phyloP scores from a whole-genome alignment of 2,113 vertebrate genomes.

The Notiomystis cincta region DNA sequence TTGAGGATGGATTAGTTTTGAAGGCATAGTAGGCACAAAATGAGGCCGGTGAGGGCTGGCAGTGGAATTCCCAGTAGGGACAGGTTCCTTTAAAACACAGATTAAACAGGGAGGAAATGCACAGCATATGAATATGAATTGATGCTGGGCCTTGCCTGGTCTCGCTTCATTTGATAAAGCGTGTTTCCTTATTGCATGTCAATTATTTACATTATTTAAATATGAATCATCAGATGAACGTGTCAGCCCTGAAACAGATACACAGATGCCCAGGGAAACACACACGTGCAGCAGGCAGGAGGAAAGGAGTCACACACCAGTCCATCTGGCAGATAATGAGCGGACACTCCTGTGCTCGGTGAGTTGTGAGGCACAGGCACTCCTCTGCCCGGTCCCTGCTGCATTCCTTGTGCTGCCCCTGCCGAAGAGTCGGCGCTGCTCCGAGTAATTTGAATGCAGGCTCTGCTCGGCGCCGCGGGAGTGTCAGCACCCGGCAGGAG shows the following conservation, averaged over 20 bases:
- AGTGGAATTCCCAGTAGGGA: slow-evolving; percentile 43
- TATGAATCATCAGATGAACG: slow-evolving; percentile 18
- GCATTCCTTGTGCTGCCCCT: background rate
- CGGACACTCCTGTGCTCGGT: rapidly evolving
- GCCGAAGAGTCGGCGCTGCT: background rate
- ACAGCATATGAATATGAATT: slow-evolving; percentile 51
- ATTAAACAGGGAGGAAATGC: slow-evolving; percentile 58
- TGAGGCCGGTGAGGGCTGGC: background rate
- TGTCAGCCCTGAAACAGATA: background rate
- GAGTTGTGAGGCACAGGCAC: background rate
- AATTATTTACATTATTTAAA: slow-evolving; percentile 58
- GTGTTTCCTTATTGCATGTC: slow-evolving; percentile 30
- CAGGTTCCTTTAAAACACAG: slow-evolving; percentile 60
- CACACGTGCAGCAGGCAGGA: background rate
- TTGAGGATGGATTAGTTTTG: slow-evolving; percentile 55
- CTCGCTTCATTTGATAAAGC: slow-evolving; percentile 47
- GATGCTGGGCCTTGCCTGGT: slow-evolving; percentile 17
- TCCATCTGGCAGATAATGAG: rapidly evolving
- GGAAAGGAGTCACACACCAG: background rate
- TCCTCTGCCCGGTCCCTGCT: background rate
- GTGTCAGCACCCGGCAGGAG: slow-evolving; percentile 20
- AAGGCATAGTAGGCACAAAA: slow-evolving; percentile 40
- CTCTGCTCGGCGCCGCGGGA: background rate
- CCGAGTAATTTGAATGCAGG: background rate
- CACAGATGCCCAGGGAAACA: background rate